Evolutionary conservation across 2,797 vertebrate genomes (phyloP), one percentile per base, ranked within the genome.

Genomic region (Cryptoblepharus egeriae): DNA sequence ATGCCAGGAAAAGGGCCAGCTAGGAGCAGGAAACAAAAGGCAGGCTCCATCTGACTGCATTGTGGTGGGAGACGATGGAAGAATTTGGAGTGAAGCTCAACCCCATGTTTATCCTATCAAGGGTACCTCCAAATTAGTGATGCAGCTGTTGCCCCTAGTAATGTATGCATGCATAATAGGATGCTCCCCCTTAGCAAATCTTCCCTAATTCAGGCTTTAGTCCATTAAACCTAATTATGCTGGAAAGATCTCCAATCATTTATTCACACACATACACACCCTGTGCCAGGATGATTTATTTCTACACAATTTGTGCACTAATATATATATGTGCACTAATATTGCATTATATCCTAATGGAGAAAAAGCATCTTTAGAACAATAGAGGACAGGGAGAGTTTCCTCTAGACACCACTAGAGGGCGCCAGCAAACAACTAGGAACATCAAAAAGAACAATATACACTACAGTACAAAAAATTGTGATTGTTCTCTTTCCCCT

Each of bases 361-460:
- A 81, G 83, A 88, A 45, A 28, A 63, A 42, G 4, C 80, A 87
- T 88, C 90, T 72, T 4, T 91, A 95, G 94, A 95, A 95, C 94
- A 95, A 95, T 94, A 95, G 94, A 94, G 86, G 84, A 85, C 45
- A 83, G 86, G 88, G 20, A 35, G 15, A 1, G 79, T 13, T 90
- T 91, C 93, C 60, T 85, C 28, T 49, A 76, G 84, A 12, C 18
- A 85, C 83, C 94, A 83, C 93, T 93, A 95, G 94, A 93, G 93
- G 94, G 91, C 81, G 94, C 90, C 63, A 49, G 88, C 92, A 80
- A 86, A 91, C 88, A 92, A 83, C 79, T 84, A 60, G 90, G 90
- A 76, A 61, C 90, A 88, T 80, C 88, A 87, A 83, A n/a, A 83
- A 83, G 92, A 93, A 95, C 92, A 94, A 93, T 94, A 91, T 93